Conservation (phyloP, 2,797 vertebrate species). For the Coilia nasus region DNA sequence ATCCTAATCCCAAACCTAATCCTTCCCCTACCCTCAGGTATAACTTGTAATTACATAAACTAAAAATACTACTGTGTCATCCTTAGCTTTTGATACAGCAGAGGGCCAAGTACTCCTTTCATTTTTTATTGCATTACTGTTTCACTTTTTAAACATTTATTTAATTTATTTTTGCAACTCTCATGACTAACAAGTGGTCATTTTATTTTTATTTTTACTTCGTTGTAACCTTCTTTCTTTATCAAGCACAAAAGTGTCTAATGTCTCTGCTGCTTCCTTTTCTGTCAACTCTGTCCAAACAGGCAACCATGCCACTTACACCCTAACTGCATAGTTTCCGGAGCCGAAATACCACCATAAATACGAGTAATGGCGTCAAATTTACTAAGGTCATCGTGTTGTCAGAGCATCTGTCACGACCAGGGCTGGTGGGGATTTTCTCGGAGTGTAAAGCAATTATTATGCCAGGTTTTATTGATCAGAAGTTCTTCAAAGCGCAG, state of each 20-base stretch:
- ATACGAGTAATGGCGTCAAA: background rate
- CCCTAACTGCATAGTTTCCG: background rate
- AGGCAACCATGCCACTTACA: background rate
- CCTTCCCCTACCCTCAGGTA: too few relatives aligned
- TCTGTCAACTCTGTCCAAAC: too few relatives aligned
- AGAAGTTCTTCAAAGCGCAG: background rate
- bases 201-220: background rate
- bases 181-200: background rate
- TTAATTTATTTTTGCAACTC: background rate
- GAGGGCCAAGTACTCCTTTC: background rate
- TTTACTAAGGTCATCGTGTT: conserved; percentile 1
- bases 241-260: background rate
- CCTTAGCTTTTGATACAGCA: too few relatives aligned
- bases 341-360: background rate
- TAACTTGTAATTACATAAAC: too few relatives aligned
- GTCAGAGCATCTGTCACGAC: conserved; percentile 7
- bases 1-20: too few relatives aligned
- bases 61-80: too few relatives aligned
- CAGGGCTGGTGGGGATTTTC: background rate
- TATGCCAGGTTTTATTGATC: conserved; percentile 13
- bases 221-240: background rate
- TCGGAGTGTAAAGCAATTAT: conserved; percentile 9
- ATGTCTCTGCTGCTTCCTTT: background rate
- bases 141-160: background rate
- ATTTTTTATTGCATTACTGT: background rate